Evolutionary conservation across 1,140 invertebrate genomes (phyloP).

Genomic region (Dufourea novaeangliae): DNA sequence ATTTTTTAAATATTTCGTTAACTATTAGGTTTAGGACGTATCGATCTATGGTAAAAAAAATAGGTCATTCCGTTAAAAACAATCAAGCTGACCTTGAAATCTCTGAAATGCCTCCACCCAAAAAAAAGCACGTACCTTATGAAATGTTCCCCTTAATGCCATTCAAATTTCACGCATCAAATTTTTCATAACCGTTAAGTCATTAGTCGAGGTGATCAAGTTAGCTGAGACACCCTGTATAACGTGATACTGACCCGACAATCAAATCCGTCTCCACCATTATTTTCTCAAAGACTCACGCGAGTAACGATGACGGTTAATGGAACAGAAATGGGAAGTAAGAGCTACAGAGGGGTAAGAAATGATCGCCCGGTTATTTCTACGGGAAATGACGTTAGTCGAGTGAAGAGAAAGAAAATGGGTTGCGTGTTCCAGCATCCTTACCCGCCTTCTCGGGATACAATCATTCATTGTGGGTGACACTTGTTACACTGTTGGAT

Average conservation of each 20-base stretch:
- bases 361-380: constrained; percentile 46
- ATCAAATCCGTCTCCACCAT: neutral
- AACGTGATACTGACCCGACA: neutral
- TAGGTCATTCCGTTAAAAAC: too few species aligned
- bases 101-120: too few species aligned
- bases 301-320: constrained; percentile 49
- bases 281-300: constrained; percentile 21
- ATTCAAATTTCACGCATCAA: too few species aligned
- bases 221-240: too few species aligned
- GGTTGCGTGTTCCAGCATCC: constrained; percentile 38
- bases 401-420: constrained; percentile 19
- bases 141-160: too few species aligned
- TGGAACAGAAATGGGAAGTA: constrained; percentile 42
- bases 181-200: too few species aligned
- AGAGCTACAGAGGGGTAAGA: constrained; percentile 43
- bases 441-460: constrained; percentile 13
- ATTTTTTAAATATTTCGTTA: too few species aligned
- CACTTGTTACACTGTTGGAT: constrained; percentile 15
- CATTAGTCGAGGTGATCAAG: too few species aligned
- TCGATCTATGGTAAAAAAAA: too few species aligned
- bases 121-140: too few species aligned
- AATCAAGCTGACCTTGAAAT: too few species aligned
- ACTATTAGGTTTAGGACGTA: too few species aligned
- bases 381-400: constrained; percentile 28
- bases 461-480: constrained; percentile 34